Conservation (phyloP, 2,888 invertebrate genomes). For the Nezara viridula region DNA sequence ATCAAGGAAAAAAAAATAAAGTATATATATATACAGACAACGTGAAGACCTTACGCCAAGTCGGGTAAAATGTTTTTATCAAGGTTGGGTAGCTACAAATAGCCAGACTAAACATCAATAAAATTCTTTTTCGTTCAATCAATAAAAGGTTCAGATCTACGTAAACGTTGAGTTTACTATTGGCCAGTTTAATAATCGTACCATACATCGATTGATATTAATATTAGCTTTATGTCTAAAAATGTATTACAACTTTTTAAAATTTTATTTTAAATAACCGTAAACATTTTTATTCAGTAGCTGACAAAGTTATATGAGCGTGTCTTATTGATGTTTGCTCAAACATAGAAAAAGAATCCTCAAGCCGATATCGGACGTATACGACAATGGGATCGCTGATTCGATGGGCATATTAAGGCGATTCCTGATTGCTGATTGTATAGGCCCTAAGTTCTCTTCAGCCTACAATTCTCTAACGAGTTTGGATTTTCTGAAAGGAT, state of each 20-base stretch:
- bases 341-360: too few relatives aligned
- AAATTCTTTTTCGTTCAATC: not conserved
- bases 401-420: not conserved
- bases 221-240: not conserved
- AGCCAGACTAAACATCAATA: slow-evolving; percentile 24
- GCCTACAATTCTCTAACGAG: not conserved
- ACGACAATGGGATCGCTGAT: not conserved
- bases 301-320: too few relatives aligned
- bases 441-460: not conserved
- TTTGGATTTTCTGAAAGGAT: not conserved
- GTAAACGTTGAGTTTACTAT: too few relatives aligned
- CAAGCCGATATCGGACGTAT: too few relatives aligned
- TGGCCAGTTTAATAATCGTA: too few relatives aligned
- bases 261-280: too few relatives aligned
- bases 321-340: too few relatives aligned
- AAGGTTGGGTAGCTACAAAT: not conserved
- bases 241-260: too few relatives aligned
- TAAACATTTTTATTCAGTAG: too few relatives aligned
- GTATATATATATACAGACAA: too few relatives aligned
- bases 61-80: not conserved
- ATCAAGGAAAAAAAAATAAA: too few relatives aligned
- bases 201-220: not conserved
- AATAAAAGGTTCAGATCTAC: not conserved
- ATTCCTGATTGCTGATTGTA: not conserved
- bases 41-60: not conserved